phyloP scores from a whole-genome alignment of 2,113 vertebrate species.

The Thunnus thynnus region DNA sequence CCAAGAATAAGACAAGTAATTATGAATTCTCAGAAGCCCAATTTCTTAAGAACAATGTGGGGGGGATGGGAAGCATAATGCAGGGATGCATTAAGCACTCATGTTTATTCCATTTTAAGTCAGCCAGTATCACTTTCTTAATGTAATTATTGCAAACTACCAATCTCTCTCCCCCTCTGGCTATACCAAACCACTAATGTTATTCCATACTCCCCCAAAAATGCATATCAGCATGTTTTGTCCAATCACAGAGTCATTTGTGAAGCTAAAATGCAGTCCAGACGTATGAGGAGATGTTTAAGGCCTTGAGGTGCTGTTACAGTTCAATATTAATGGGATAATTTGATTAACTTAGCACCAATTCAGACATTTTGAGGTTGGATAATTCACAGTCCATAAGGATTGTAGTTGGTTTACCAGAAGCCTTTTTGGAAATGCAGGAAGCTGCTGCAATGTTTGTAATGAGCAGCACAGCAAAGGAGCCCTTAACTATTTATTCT shows the following conservation, averaged over 20 bases:
- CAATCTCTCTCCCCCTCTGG: constrained; percentile 46
- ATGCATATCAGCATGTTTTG: constrained; percentile 76
- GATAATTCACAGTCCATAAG: constrained; percentile 51
- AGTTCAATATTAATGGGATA: constrained; percentile 74
- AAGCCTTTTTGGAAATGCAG: constrained; percentile 48
- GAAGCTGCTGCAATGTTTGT: constrained; percentile 35
- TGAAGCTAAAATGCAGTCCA: constrained; percentile 58
- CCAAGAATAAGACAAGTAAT: constrained; percentile 75
- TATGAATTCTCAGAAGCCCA: constrained; percentile 74
- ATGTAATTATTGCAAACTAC: constrained; percentile 76
- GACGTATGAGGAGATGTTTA: constrained; percentile 50
- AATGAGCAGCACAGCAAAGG: constrained; percentile 45
- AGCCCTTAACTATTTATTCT: constrained; percentile 11
- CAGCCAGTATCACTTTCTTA: constrained; percentile 67
- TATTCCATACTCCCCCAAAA: constrained; percentile 55
- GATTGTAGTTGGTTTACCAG: constrained; percentile 66
- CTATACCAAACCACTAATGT: constrained; percentile 70
- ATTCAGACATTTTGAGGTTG: constrained; percentile 66
- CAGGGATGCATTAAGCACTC: constrained; percentile 68
- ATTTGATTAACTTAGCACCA: constrained; percentile 62
- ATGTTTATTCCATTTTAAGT: constrained; percentile 77
- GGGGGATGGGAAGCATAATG: constrained; percentile 54
- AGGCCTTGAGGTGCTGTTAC: constrained; percentile 50
- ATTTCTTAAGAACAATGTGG: constrained; percentile 68
- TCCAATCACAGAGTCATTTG: constrained; percentile 67